These are phyloP conservation scores for Acanthoscelides obtectus DNA, from an alignment of 2,888 invertebrate genomes.

Conservation along the genomic window DNA sequence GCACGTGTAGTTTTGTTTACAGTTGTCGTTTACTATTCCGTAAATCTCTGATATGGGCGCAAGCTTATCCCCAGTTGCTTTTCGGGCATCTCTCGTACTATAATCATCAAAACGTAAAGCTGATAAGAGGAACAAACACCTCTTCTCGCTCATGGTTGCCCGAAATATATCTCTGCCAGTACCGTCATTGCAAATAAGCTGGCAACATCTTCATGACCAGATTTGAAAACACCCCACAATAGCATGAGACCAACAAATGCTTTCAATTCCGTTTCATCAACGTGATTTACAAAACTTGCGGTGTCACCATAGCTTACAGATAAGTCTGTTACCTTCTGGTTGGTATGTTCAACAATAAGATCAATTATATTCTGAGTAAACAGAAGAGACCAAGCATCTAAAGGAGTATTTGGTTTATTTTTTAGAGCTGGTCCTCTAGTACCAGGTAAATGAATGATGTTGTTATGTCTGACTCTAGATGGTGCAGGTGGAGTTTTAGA, in stretches of 20 bases:
- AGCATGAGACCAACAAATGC: conserved; percentile 11
- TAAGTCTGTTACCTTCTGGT: not conserved
- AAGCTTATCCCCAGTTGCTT: no score
- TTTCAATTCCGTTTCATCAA: conserved; percentile 8
- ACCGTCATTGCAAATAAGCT: conserved; percentile 8
- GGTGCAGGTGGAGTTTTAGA: not conserved
- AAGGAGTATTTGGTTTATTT: not conserved
- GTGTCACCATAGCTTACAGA: not conserved
- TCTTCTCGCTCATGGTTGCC: conserved; percentile 10
- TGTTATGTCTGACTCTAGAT: not conserved
- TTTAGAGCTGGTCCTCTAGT: not conserved
- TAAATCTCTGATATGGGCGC: no score
- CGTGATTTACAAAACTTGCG: conserved; percentile 7
- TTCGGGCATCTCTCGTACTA: no score
- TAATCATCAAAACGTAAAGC: conserved; percentile 13
- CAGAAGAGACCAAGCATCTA: not conserved
- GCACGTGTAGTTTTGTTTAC: conserved; percentile 13
- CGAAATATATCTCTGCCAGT: conserved; percentile 13
- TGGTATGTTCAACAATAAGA: not conserved
- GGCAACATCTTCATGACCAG: conserved; percentile 12
- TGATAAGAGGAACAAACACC: conserved; percentile 8
- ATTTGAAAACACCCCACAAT: conserved; percentile 12
- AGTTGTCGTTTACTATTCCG: no score
- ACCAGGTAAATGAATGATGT: not conserved
- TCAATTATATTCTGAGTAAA: not conserved